These are phyloP conservation scores for Fringilla coelebs DNA, from an alignment of 2,797 vertebrate genomes.

Conservation along the genomic window DNA sequence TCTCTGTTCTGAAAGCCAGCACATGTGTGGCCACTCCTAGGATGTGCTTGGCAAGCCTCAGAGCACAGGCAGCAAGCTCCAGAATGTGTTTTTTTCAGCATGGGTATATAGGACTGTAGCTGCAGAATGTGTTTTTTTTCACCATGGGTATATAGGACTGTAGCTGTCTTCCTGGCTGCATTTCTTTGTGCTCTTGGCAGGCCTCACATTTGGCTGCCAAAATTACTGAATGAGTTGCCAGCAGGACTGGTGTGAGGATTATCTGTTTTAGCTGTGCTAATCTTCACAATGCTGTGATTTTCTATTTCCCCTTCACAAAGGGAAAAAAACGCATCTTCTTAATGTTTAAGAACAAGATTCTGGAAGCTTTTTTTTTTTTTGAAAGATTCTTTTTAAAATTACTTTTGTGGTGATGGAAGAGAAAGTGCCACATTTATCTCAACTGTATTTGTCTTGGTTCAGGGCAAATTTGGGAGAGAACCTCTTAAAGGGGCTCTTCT, in stretches of 20 bases:
- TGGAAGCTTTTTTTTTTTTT: not conserved
- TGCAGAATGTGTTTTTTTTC: conserved; percentile 6
- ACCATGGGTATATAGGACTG: not conserved
- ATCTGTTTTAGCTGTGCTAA: conserved; percentile 46
- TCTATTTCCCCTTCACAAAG: not conserved
- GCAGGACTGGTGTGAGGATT: conserved; percentile 32
- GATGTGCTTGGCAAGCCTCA: conserved; percentile 37
- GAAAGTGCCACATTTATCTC: not conserved
- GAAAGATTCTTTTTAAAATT: not conserved
- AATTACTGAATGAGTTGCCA: conserved; percentile 22
- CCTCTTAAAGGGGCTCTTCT: no score
- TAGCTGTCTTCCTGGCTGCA: conserved; percentile 25
- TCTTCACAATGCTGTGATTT: conserved; percentile 2
- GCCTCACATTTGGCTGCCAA: not conserved
- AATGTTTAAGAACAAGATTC: not conserved
- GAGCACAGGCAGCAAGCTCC: not conserved
- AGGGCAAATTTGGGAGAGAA: no score
- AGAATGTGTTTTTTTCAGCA: conserved; percentile 8
- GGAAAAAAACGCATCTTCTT: not conserved
- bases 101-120: not conserved
- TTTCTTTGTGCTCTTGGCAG: conserved; percentile 19
- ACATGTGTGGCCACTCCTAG: conserved; percentile 39
- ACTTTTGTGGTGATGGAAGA: not conserved
- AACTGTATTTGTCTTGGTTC: no score
- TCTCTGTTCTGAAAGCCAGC: conserved; percentile 2